phyloP scores from a whole-genome alignment of 2,888 invertebrate species.

The Sericinus montela region DNA sequence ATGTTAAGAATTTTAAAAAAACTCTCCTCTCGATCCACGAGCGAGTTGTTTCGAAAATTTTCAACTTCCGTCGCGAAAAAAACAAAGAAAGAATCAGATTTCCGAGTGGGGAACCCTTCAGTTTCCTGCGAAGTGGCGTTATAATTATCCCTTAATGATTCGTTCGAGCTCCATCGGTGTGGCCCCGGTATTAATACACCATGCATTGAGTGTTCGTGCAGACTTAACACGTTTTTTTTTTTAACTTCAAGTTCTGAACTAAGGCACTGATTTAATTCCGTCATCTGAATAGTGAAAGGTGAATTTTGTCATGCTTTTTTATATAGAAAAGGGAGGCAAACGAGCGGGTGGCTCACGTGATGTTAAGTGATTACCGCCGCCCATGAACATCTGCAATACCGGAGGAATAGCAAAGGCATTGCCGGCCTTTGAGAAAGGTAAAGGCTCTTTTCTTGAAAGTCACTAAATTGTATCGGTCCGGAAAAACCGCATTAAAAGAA shows the following conservation, averaged over 20 bases:
- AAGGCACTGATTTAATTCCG: too few species aligned
- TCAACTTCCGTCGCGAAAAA: constrained; percentile 42
- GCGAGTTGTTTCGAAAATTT: constrained; percentile 45
- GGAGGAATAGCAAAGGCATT: too few species aligned
- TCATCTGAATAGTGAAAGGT: too few species aligned
- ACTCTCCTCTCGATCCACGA: constrained; percentile 27
- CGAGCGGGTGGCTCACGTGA: too few species aligned
- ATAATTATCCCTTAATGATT: constrained; percentile 75
- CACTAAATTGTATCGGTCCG: too few species aligned
- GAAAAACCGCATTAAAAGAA: too few species aligned
- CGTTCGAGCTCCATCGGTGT: constrained; percentile 62
- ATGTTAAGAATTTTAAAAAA: constrained; percentile 13
- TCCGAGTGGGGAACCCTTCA: constrained; percentile 62
- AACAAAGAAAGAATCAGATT: constrained; percentile 67
- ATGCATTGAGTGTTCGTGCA: constrained; percentile 59
- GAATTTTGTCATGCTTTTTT: too few species aligned
- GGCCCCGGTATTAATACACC: constrained; percentile 58
- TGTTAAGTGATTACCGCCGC: too few species aligned
- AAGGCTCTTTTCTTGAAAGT: too few species aligned
- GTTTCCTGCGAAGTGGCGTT: constrained; percentile 64
- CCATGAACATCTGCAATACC: too few species aligned
- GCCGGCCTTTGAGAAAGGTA: too few species aligned
- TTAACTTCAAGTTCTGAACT: background rate
- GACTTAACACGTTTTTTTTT: constrained; percentile 20
- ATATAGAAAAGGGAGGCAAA: too few species aligned